Evolutionary conservation across 1,140 invertebrate species (phyloP), one percentile per base, ranked within the genome.

Genomic region (Lepidurus arcticus): DNA sequence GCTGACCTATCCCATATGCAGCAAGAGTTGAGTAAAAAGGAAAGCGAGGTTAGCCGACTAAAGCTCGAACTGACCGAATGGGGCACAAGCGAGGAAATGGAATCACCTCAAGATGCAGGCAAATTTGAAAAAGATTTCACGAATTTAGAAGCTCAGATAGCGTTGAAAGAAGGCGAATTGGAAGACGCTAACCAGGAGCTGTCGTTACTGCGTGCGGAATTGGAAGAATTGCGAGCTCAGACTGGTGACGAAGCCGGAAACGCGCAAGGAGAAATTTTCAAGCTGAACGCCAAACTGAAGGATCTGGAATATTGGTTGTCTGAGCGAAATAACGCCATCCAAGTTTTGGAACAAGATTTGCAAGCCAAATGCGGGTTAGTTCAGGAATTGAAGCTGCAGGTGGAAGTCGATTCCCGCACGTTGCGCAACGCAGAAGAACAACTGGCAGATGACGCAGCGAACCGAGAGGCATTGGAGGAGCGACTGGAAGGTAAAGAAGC

Each of bases 251-350:
- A 73, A 45, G 42, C 75, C 21, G 42, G 44, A 7, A 44, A 44
- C 16, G 44, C 73, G 3, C 73, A 75, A 26, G 34, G 73, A 13
- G 78, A 78, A 16, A 24, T 78, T 7, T 78, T 78, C 24, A 74
- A 78, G 13, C 73, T 78, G 6, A 73, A 42, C 6, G 78, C 78
- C 7, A 73, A 78, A 73, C 10, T 45, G n/a, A 73, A 47, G 43
- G 78, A 78, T n/a, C 42, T 73, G 11, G 73, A 75, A 24, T 78
- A 78, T 44, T 34, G 45, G 42, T 44, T 78, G n/a, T 26, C 11
- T 16, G 73, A 34, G 10, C 74, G 75, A 34, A 74, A 73, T n/a
- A 47, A 26, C n/a, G 75, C 26, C 16, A 74, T 78, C 10, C 74
- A 44, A 8, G 73, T 43, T 53, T 45, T 73, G 0, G 78, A 78